Percentiles rank a stretch among this genome's conserved stretches.
Conservation (phyloP, 23 tunicate species). For the Aplidium turbinatum region DNA sequence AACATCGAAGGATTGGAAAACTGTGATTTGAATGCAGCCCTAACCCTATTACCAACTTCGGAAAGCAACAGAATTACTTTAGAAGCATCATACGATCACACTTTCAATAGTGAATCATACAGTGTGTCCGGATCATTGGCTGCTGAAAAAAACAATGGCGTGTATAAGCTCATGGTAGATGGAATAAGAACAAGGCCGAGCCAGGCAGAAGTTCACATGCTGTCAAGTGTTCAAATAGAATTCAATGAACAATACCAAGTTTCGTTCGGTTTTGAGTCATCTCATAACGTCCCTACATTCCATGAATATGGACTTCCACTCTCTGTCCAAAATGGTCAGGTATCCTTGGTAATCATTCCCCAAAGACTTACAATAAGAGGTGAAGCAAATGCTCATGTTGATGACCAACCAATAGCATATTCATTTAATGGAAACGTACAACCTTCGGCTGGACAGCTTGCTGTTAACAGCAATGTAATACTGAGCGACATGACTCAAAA, state of each 20-base stretch:
- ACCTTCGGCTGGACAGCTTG: not conserved
- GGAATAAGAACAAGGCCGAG: not conserved
- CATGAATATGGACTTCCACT: conserved; percentile 6
- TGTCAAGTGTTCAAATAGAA: not conserved
- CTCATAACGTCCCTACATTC: conserved; percentile 32
- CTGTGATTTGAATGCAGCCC: conserved; percentile 14
- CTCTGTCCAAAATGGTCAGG: not conserved
- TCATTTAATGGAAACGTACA: not conserved
- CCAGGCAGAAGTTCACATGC: not conserved
- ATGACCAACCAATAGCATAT: not conserved
- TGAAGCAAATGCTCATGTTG: conserved; percentile 1
- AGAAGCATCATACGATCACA: conserved; percentile 17
- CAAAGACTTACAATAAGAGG: not conserved
- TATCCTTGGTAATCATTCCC: not conserved
- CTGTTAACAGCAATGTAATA: not conserved
- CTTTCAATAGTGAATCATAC: not conserved
- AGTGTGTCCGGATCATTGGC: conserved; percentile 8
- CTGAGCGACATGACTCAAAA: not conserved
- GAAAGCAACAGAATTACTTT: not conserved
- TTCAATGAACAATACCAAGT: not conserved
- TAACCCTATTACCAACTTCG: conserved; percentile 14
- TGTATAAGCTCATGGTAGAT: not conserved
- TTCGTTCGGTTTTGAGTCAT: not conserved
- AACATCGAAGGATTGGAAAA: not conserved
- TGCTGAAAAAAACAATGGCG: conserved; percentile 1